These are phyloP conservation scores for Bhutanitis thaidina DNA, from an alignment of 2,888 invertebrate genomes.

Conservation along the genomic window DNA sequence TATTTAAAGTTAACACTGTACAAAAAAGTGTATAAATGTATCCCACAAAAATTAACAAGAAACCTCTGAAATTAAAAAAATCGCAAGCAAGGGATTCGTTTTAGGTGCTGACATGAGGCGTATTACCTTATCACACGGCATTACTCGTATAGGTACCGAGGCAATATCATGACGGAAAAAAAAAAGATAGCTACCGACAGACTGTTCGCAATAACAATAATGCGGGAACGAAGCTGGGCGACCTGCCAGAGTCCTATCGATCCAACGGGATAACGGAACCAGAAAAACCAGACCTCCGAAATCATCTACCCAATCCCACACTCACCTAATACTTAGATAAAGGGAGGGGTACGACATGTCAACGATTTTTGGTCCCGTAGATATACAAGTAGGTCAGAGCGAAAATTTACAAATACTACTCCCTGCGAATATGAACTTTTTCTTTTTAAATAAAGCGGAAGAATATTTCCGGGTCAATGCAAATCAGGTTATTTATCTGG, in stretches of 20 bases:
- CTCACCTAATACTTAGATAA: slow-evolving; percentile 37
- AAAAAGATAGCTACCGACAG: slow-evolving; percentile 54
- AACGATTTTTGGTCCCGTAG: slow-evolving; percentile 49
- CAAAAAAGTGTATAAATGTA: too few relatives aligned
- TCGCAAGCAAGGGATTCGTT: slow-evolving; percentile 21
- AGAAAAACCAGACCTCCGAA: slow-evolving; percentile 54
- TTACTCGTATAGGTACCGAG: slow-evolving; percentile 55
- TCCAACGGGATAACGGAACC: slow-evolving; percentile 52
- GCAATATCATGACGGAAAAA: slow-evolving; percentile 64
- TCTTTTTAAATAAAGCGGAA: slow-evolving; percentile 61
- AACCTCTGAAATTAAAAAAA: not conserved
- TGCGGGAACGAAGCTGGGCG: slow-evolving; percentile 74
- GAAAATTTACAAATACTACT: slow-evolving; percentile 78
- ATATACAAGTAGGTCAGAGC: slow-evolving; percentile 77
- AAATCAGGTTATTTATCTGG: slow-evolving; percentile 61
- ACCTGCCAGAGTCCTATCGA: slow-evolving; percentile 76
- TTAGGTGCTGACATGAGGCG: slow-evolving; percentile 30
- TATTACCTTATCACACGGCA: slow-evolving; percentile 57
- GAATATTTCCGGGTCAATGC: slow-evolving; percentile 69
- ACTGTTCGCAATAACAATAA: slow-evolving; percentile 76
- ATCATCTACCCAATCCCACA: slow-evolving; percentile 49
- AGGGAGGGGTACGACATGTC: slow-evolving; percentile 48
- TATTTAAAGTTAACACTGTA: too few relatives aligned
- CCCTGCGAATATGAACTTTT: slow-evolving; percentile 56
- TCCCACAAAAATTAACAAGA: too few relatives aligned